Conservation (phyloP, 2,113 vertebrate genomes). For the Cyprinus carpio region DNA sequence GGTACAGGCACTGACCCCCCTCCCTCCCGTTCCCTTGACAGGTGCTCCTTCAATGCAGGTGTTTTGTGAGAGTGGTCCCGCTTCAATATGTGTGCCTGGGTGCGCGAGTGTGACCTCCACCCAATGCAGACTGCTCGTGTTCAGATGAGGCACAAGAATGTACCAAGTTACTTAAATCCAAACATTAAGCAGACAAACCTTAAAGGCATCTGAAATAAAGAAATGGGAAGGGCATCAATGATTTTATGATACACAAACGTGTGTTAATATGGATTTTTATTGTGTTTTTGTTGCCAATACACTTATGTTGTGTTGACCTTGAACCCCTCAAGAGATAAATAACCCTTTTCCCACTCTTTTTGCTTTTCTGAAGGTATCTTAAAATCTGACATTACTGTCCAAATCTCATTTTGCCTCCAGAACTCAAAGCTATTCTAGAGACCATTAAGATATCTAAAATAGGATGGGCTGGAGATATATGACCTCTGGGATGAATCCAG, state of each 20-base stretch:
- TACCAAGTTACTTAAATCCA: conserved; percentile 13
- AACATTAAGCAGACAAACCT: neutral
- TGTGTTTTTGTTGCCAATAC: neutral
- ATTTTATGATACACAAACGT: too few relatives aligned
- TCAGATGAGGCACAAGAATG: neutral
- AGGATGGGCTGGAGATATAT: conserved; percentile 30
- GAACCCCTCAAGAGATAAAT: conserved; percentile 30
- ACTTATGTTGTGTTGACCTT: neutral
- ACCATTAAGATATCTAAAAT: conserved; percentile 42
- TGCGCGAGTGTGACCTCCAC: conserved; percentile 17
- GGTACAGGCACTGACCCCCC: conserved; percentile 4
- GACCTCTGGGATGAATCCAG: conserved; percentile 14
- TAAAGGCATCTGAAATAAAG: neutral
- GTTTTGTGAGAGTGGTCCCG: conserved; percentile 1
- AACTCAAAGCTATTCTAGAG: conserved; percentile 46
- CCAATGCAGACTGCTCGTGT: neutral
- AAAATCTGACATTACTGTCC: conserved; percentile 39
- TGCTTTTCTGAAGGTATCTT: conserved; percentile 33
- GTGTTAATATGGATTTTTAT: neutral
- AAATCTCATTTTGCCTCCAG: conserved; percentile 46
- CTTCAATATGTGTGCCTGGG: conserved; percentile 24
- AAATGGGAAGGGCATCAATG: neutral
- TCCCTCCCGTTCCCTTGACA: conserved; percentile 10
- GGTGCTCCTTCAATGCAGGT: conserved; percentile 45
- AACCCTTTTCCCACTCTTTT: neutral